Percentiles rank a stretch among this genome's conserved stretches.
These are phyloP conservation scores for Buathra laborator DNA, from an alignment of 2,888 invertebrate species.

Conservation along the genomic window DNA sequence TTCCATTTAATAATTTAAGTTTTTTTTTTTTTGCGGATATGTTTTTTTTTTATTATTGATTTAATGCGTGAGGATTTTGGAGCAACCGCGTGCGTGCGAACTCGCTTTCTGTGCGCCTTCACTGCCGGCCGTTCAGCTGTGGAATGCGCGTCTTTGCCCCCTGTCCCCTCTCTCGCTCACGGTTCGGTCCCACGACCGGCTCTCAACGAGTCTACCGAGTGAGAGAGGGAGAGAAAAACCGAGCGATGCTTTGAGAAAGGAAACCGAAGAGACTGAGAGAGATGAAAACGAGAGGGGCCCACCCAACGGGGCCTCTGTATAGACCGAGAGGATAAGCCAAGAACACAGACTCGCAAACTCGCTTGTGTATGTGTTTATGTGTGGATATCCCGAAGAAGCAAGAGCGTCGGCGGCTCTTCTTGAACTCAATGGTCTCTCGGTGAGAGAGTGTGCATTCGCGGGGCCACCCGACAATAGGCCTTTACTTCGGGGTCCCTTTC, in stretches of 20 bases:
- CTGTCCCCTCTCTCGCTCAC: constrained; percentile 71
- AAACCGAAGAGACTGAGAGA: constrained; percentile 3
- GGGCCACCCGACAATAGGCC: constrained; percentile 32
- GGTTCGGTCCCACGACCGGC: constrained; percentile 59
- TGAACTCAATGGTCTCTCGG: constrained; percentile 12
- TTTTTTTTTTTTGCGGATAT: not conserved
- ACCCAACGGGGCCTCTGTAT: constrained; percentile 32
- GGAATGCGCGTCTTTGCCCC: constrained; percentile 82
- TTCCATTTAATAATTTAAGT: not conserved
- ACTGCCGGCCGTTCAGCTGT: constrained; percentile 81
- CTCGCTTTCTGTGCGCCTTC: constrained; percentile 78
- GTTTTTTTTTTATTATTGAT: not conserved
- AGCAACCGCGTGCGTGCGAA: constrained; percentile 57
- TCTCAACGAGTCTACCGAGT: constrained; percentile 52
- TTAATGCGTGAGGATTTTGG: constrained; percentile 1
- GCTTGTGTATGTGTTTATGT: not conserved
- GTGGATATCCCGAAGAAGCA: constrained; percentile 1
- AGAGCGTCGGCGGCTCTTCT: constrained; percentile 12
- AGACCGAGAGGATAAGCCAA: constrained; percentile 14
- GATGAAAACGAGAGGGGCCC: constrained; percentile 54
- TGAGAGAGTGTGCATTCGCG: not conserved
- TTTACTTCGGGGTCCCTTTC: constrained; percentile 3
- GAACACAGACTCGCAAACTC: constrained; percentile 11
- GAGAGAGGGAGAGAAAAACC: not conserved
- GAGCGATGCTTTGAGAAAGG: not conserved